Evolutionary conservation across 2,888 invertebrate species (phyloP).

Genomic region (Drosophila incognita): DNA sequence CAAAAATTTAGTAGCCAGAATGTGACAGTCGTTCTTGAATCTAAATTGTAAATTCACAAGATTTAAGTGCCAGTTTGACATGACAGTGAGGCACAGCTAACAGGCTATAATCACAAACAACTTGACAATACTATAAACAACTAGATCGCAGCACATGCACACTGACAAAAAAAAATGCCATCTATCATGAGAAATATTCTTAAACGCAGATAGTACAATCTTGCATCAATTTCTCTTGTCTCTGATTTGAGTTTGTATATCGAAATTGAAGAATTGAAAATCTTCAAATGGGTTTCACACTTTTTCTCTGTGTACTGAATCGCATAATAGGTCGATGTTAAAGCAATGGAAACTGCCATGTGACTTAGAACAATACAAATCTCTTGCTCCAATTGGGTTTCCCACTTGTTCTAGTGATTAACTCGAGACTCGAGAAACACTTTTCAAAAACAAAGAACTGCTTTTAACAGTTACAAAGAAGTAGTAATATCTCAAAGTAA

Average conservation of each 20-base stretch:
- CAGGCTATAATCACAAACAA: conserved; percentile 41
- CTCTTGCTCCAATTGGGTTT: background rate
- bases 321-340: conserved; percentile 8
- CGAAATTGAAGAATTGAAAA: background rate
- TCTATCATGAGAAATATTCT: background rate
- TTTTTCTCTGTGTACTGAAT: background rate
- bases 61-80: conserved; percentile 52
- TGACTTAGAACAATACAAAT: conserved; percentile 1
- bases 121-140: conserved; percentile 30
- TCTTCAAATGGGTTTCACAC: background rate
- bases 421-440: background rate
- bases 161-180: background rate
- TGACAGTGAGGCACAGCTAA: conserved; percentile 34
- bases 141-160: background rate
- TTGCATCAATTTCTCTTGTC: background rate
- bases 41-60: conserved; percentile 30
- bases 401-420: background rate
- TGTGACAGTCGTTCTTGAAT: conserved; percentile 21
- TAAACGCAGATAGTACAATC: background rate
- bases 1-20: background rate
- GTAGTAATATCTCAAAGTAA: background rate
- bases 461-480: background rate
- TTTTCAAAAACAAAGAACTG: background rate
- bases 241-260: background rate
- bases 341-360: conserved; percentile 9